phyloP scores from a whole-genome alignment of 2,888 invertebrate species.

The Eudemis profundana region DNA sequence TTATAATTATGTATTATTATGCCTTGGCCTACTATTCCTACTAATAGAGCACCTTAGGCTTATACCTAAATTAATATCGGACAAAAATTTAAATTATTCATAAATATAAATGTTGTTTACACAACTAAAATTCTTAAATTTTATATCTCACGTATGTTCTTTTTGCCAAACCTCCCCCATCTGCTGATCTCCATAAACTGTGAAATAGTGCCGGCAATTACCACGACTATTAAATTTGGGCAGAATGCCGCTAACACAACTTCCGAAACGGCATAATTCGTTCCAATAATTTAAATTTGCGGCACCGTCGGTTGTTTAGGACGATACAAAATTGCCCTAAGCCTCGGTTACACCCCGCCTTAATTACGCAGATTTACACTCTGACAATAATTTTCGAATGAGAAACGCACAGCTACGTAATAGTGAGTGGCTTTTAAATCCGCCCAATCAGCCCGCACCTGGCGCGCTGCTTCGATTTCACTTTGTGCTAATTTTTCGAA shows the following conservation, averaged over 20 bases:
- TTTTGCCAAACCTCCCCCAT: background rate
- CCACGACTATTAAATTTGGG: slow-evolving; percentile 21
- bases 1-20: too few species aligned
- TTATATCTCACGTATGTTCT: background rate
- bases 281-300: slow-evolving; percentile 63
- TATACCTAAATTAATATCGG: too few species aligned
- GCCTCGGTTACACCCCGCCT: slow-evolving; percentile 48
- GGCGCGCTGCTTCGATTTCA: background rate
- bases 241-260: slow-evolving; percentile 24
- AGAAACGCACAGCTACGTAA: slow-evolving; percentile 24
- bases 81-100: too few species aligned
- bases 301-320: slow-evolving; percentile 54
- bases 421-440: slow-evolving; percentile 26
- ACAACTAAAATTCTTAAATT: too few species aligned
- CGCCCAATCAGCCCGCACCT: slow-evolving; percentile 19
- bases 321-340: slow-evolving; percentile 52
- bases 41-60: too few species aligned
- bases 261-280: slow-evolving; percentile 39
- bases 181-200: slow-evolving; percentile 8
- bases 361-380: slow-evolving; percentile 50
- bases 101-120: too few species aligned
- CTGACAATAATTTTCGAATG: slow-evolving; percentile 38
- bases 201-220: slow-evolving; percentile 26
- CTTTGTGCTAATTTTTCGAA: background rate
- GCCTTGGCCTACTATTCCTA: too few species aligned